Base-by-base conservation (phyloP, 2,888 invertebrate species). In the Horisme vitalbata region DNA sequence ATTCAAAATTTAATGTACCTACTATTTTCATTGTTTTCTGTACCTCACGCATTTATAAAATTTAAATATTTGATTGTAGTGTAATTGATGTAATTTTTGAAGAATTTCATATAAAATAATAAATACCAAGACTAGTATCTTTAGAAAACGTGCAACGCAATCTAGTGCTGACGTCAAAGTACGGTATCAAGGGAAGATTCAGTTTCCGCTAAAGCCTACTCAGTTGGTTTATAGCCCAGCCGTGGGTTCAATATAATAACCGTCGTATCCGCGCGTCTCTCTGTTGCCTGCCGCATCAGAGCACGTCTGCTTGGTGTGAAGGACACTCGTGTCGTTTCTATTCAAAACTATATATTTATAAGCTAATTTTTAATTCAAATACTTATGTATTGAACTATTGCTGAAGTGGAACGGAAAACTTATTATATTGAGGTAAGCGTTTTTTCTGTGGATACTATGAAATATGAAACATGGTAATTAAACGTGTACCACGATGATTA, bases 251-350 rank as follows among this genome's bases (percentile, higher is more conserved):
- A 15, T 45, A 45, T 46, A 52, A 41, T 37, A 35, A 18, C 39
- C 30, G 41, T 24, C 9, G 4, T 33, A 45, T 41, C 41, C 20
- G 39, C 31, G 30, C 55, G 60, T 55, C 53, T 46, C 58, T 41
- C 57, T 63, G 60, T 65, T 75, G 71, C 71, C 71, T 75, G 71
- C 71, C 71, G 68, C 71, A 69, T 75, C 80, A 83, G 81, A 81
- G 41, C 59, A 63, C 66, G 65, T 57, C 63, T 63, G 75, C 65
- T 74, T 68, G 59, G 66, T 62, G 63, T 44, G 52, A 52, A 59
- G 52, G 68, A 54, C 70, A 71, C 73, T 55, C 71, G 78, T 57
- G 52, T 36, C 33, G 10, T 31, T 18, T 5, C n/a, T n/a, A n/a
- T n/a, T n/a, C n/a, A n/a, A 23, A 14, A 12, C 7, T 14, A 32